Evolutionary conservation across 2,888 invertebrate genomes (phyloP), one percentile per base, ranked within the genome.

Genomic region (Lobophora halterata): DNA sequence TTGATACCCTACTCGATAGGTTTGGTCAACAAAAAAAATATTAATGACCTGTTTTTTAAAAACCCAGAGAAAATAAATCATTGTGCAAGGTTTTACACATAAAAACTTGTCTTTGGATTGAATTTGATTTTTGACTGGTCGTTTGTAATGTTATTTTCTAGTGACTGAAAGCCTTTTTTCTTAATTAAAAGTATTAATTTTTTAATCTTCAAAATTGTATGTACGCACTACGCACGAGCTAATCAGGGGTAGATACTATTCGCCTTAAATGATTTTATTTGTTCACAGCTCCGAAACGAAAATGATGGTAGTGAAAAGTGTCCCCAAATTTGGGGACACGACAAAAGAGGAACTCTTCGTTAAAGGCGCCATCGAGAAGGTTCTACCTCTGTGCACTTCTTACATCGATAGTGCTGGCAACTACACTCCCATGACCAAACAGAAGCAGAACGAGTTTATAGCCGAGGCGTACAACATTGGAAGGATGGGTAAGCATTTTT

Each of bases 231-330:
- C n/a, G n/a, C n/a, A n/a, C n/a, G n/a, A n/a, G n/a, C n/a, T n/a
- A n/a, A n/a, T n/a, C n/a, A n/a, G n/a, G n/a, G n/a, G n/a, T n/a
- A n/a, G n/a, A n/a, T n/a, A n/a, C n/a, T n/a, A n/a, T n/a, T n/a
- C n/a, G n/a, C n/a, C n/a, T n/a, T n/a, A n/a, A n/a, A n/a, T n/a
- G 10, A 5, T 17, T 20, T 25, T 5, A 14, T 23, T 18, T 10
- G 7, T 13, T 37, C 30, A 6, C 68, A 95, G 93, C 58, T 98
- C 98, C 0, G 99, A 99, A 65, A 96, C 97, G 47, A 99, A 99
- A 85, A 96, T 97, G 92, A 99, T 99, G 99, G 96, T 97, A 2
- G 98, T 99, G 12, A 96, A 95, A 77, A 97, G 96, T 71, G 91
- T 92, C 6, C 92, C 94, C 1, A 95, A 95, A 66, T 94, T 93